These are phyloP conservation scores for Macheiramphus alcinus DNA, from an alignment of 2,113 vertebrate species.

Conservation along the genomic window DNA sequence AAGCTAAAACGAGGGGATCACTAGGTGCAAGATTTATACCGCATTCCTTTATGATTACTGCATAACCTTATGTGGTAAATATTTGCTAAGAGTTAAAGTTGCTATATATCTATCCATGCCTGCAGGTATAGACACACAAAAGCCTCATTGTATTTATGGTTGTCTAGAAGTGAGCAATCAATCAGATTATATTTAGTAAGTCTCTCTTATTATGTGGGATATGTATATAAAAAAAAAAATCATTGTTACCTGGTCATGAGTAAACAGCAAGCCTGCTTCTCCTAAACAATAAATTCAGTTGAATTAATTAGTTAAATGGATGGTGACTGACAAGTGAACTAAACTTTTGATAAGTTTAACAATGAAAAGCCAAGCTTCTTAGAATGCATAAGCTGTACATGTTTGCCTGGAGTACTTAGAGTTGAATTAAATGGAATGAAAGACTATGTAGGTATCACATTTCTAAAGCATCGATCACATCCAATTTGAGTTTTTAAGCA, in stretches of 20 bases:
- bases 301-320: slow-evolving; percentile 12
- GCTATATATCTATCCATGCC: neutral
- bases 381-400: neutral
- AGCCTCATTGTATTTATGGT: neutral
- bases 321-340: slow-evolving; percentile 5
- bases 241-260: neutral
- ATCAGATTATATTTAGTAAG: neutral
- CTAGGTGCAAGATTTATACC: too few relatives aligned
- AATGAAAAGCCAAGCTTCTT: slow-evolving; percentile 7
- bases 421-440: slow-evolving; percentile 28
- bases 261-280: neutral
- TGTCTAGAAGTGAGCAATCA: neutral
- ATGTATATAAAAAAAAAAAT: neutral
- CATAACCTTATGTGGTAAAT: neutral
- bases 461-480: neutral
- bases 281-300: neutral
- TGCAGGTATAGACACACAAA: neutral
- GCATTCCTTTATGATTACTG: too few relatives aligned
- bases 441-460: neutral
- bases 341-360: neutral
- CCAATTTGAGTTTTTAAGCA: neutral
- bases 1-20: too few relatives aligned
- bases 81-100: neutral
- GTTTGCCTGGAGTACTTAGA: slow-evolving; percentile 19
- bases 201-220: neutral